Base-by-base conservation (phyloP, 2,797 vertebrate genomes). In the Rhinophrynus dorsalis region DNA sequence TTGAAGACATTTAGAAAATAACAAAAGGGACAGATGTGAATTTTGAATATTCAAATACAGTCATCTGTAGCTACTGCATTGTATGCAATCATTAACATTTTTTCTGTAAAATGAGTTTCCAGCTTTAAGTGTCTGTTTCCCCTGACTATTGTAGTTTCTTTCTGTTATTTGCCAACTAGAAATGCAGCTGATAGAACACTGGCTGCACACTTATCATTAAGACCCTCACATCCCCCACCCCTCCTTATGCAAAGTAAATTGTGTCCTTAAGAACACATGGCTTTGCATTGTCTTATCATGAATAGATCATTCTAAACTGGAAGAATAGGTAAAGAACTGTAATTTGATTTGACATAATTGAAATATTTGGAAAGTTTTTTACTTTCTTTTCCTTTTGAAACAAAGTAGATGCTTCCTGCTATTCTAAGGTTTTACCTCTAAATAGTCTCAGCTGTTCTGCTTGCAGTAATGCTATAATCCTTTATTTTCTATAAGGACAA, bases 1-100 rank as follows among this genome's bases (percentile, higher is more conserved):
- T 72, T 20, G 32, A 23, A 71, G 59, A 71, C 68, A 56, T 71
- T 64, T 58, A 17, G 60, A 56, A 50, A 40, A 72, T 72, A 48
- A 72, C 69, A 72, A 72, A 59, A 59, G 69, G 60, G 69, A 66
- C 69, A 72, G 69, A 72, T 72, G 69, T 65, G 69, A 58, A 65
- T 72, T 72, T 52, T 72, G 61, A 72, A 72, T 65, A 72, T 72
- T 72, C 69, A 66, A 44, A 72, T 52, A 59, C 68, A 58, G 18
- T 72, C 40, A 58, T 64, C 54, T 65, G 61, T 59, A 65, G 44
- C 65, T 72, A 35, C 33, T 21, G 61, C 44, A 42, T 72, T 65
- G 54, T 72, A 30, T 9, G 50, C 42, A 59, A 52, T 42, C 18
- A 64, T 58, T 57, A 57, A 40, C 51, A 17, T 27, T 33, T 38